These are phyloP conservation scores for Ammodytes dubius DNA, from an alignment of 2,113 vertebrate genomes.

Conservation along the genomic window DNA sequence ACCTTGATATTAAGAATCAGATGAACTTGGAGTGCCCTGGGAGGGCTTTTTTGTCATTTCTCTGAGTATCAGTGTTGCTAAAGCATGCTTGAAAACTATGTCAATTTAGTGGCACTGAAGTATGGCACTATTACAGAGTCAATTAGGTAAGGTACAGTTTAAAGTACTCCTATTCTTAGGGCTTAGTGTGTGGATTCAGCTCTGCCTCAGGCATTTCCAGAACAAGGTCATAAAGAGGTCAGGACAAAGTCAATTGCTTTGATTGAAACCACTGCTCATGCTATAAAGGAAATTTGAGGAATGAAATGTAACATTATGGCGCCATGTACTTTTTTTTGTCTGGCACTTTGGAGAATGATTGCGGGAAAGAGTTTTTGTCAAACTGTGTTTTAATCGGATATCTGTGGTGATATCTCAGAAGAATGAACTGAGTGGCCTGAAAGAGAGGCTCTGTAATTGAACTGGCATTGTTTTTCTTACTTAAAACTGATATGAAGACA, in stretches of 20 bases:
- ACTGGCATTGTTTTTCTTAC: conserved; percentile 9
- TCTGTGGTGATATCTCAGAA: conserved; percentile 30
- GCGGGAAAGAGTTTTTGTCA: conserved; percentile 14
- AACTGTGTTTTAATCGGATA: conserved; percentile 30
- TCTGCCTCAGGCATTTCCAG: conserved; percentile 38
- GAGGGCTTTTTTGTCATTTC: conserved; percentile 30
- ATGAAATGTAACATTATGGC: conserved; percentile 56
- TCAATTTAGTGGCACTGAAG: conserved; percentile 73
- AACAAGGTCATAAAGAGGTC: conserved; percentile 62
- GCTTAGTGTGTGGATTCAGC: conserved; percentile 46
- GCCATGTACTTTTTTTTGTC: conserved; percentile 19
- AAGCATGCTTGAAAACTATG: conserved; percentile 61
- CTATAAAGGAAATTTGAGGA: conserved; percentile 49
- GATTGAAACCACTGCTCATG: conserved; percentile 63
- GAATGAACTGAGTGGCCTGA: not conserved
- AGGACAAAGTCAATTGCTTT: conserved; percentile 71
- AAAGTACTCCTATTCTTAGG: conserved; percentile 45
- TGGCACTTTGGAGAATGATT: conserved; percentile 6
- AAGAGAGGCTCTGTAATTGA: conserved; percentile 33
- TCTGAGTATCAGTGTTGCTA: conserved; percentile 45
- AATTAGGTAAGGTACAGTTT: conserved; percentile 67
- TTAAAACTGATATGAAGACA: conserved; percentile 50
- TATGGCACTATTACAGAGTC: conserved; percentile 76
- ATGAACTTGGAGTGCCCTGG: conserved; percentile 26
- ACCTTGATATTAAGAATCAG: not conserved